Evolutionary conservation across 2,113 vertebrate species (phyloP).

Genomic region (Embiotoca jacksoni): DNA sequence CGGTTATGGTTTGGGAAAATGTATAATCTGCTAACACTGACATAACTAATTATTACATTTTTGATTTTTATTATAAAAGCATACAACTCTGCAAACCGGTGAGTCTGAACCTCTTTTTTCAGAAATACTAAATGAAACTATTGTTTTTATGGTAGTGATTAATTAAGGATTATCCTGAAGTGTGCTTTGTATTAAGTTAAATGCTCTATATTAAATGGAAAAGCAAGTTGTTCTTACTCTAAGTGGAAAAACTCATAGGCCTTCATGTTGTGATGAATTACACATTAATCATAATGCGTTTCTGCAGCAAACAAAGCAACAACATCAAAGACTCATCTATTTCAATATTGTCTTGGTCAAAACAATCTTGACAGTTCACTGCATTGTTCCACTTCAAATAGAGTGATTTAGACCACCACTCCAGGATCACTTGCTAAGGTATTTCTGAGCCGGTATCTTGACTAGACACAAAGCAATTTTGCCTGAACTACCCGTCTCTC

Average conservation of each 20-base stretch:
- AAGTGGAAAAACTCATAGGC: not conserved
- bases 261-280: slow-evolving; percentile 4
- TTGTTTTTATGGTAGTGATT: too few relatives aligned
- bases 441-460: not conserved
- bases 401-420: not conserved
- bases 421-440: not conserved
- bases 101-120: too few relatives aligned
- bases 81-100: too few relatives aligned
- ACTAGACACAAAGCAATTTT: slow-evolving; percentile 5
- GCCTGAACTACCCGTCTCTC: not conserved
- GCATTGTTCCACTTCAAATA: not conserved
- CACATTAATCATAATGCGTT: slow-evolving; percentile 25
- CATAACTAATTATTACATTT: too few relatives aligned
- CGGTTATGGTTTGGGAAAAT: too few relatives aligned
- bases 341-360: slow-evolving; percentile 23
- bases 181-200: not conserved
- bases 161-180: not conserved
- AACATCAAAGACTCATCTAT: slow-evolving; percentile 38
- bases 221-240: not conserved
- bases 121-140: too few relatives aligned
- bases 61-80: too few relatives aligned
- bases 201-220: not conserved
- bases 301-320: slow-evolving; percentile 10
- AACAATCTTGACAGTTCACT: not conserved
- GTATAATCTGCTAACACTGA: too few relatives aligned